phyloP scores from a whole-genome alignment of 2,113 vertebrate species.

The Propithecus coquereli region DNA sequence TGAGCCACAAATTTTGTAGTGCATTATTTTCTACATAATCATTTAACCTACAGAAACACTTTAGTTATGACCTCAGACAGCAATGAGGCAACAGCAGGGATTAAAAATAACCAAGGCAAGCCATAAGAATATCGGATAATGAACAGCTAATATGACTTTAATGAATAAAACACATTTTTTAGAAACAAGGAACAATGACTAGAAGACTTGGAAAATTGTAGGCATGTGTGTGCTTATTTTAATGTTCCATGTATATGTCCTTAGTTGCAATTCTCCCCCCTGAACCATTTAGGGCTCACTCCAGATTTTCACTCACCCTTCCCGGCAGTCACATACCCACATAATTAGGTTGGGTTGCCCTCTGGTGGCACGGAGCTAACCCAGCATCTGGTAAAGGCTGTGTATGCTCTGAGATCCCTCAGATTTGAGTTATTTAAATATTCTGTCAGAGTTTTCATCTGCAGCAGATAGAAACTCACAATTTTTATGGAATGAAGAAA shows the following conservation, averaged over 20 bases:
- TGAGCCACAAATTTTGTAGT: neutral
- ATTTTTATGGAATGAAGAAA: neutral
- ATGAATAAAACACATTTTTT: neutral
- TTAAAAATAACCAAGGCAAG: constrained; percentile 34
- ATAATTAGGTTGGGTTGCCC: constrained; percentile 72
- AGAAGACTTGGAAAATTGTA: neutral
- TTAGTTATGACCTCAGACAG: neutral
- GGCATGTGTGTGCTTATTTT: neutral
- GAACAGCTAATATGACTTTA: neutral
- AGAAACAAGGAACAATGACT: neutral
- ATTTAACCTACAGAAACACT: neutral
- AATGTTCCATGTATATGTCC: neutral
- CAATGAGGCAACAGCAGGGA: neutral
- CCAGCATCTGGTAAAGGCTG: no score
- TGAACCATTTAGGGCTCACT: neutral
- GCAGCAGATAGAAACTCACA: neutral
- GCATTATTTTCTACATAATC: neutral
- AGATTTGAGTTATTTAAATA: neutral
- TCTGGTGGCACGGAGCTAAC: constrained; percentile 67
- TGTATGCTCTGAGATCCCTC: neutral
- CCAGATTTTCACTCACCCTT: neutral
- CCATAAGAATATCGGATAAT: neutral
- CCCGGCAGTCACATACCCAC: rapidly evolving
- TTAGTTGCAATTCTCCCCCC: neutral
- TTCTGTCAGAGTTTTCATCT: neutral